Evolutionary conservation across 2,888 invertebrate genomes (phyloP), one percentile per base, ranked within the genome.

Genomic region (Leptura quadrifasciata): DNA sequence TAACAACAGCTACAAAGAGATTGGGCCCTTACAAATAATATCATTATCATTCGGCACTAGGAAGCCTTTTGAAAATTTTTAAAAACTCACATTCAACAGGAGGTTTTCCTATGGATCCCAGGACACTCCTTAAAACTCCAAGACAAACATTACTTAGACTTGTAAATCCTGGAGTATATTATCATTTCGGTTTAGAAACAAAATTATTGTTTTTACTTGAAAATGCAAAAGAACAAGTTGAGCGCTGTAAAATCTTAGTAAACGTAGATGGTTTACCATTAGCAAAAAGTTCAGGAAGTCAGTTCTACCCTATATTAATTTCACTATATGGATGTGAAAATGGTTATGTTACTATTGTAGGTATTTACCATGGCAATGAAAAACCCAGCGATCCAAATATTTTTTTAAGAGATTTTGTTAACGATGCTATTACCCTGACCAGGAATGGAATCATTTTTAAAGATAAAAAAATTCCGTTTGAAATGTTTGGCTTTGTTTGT

Each of bases 401-500:
- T 21, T 47, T 64, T 52, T 21, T 64, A n/a, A 21, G 15, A 52
- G 68, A 68, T 6, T 74, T 69, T 74, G 74, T 74, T 35, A 39
- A 60, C 27, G 74, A 74, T 6, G 61, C 31, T 47, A 35, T 58
- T 35, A 8, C 6, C 5, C 55, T 68, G 54, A 68, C 54, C 3
- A 27, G 18, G 12, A 65, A 64, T 47, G 47, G 47, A 10, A 47
- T 64, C 15, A 20, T 64, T 47, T 64, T 47, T 52, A 64, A 64
- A 20, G 15, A 20, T 2, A 21, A 9, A 24, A 72, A 72, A 21
- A 24, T 63, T 52, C 52, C 15, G 20, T 63, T 75, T 60, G 47
- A 67, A 67, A 71, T 75, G 12, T 24, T 27, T 35, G 70, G 60
- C 64, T 79, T 80, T 76, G 55, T 79, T 31, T 77, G 77, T 78